Evolutionary conservation across 1,140 invertebrate species (phyloP).

Genomic region (Halesus radiatus): DNA sequence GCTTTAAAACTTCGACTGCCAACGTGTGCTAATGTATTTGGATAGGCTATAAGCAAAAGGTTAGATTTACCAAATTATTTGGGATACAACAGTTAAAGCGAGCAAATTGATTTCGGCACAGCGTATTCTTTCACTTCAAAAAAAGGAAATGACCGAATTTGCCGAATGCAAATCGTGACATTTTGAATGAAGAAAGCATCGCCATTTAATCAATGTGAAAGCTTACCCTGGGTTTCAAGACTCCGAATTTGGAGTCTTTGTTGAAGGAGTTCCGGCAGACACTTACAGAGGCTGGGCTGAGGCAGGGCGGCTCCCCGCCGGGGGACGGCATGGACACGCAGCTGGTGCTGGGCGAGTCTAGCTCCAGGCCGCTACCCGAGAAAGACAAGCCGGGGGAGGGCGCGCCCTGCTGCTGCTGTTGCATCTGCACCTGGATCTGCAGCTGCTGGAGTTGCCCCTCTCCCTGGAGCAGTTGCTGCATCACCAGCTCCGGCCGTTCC

Average conservation of each 20-base stretch:
- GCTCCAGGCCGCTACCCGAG: constrained; percentile 76
- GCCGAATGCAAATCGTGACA: constrained; percentile 58
- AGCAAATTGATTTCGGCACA: constrained; percentile 77
- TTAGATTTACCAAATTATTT: constrained; percentile 20
- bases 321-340: constrained; percentile 82
- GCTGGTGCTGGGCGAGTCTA: constrained; percentile 81
- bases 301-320: constrained; percentile 74
- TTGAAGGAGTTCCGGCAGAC: constrained; percentile 71
- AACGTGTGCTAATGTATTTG: background rate
- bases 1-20: no score
- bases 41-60: background rate
- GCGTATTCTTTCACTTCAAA: constrained; percentile 61
- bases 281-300: constrained; percentile 77
- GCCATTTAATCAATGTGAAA: constrained; percentile 72
- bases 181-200: constrained; percentile 66
- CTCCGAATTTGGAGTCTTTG: constrained; percentile 78
- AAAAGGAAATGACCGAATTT: background rate
- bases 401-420: constrained; percentile 74
- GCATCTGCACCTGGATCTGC: constrained; percentile 79
- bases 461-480: constrained; percentile 64
- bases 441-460: constrained; percentile 76
- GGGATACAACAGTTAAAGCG: constrained; percentile 69
- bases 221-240: constrained; percentile 90
- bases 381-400: constrained; percentile 78
- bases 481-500: constrained; percentile 67